Evolutionary conservation across 2,888 invertebrate species (phyloP).

Genomic region (Clitarchus hookeri): DNA sequence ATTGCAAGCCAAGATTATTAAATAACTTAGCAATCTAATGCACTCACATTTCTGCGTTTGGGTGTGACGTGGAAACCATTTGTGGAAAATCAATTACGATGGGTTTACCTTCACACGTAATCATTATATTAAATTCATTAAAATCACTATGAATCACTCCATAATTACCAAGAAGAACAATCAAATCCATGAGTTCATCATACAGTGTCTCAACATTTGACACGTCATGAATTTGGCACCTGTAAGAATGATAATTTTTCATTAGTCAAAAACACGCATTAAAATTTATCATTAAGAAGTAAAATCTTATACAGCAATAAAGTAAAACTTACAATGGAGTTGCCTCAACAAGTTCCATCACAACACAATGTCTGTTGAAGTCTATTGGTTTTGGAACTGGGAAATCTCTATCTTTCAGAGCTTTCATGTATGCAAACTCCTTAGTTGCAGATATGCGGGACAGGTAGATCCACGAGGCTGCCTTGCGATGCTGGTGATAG

Average conservation of each 20-base stretch:
- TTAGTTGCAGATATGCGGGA: conserved; percentile 95
- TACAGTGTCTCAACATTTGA: conserved; percentile 78
- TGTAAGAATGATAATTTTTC: conserved; percentile 47
- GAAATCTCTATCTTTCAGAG: conserved; percentile 85
- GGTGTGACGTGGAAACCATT: conserved; percentile 95
- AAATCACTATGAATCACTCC: conserved; percentile 99
- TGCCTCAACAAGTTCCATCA: conserved; percentile 91
- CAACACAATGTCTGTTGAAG: conserved; percentile 90
- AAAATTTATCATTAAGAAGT: background rate
- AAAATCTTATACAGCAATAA: no score
- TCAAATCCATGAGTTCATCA: conserved; percentile 91
- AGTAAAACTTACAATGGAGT: conserved; percentile 70
- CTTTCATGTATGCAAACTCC: conserved; percentile 98
- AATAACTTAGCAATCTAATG: background rate
- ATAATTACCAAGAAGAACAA: conserved; percentile 86
- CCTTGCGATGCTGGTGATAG: conserved; percentile 90
- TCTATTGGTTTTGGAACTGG: conserved; percentile 95
- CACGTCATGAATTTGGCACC: conserved; percentile 65
- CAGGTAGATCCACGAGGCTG: conserved; percentile 93
- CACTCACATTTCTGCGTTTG: conserved; percentile 84
- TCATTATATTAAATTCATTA: conserved; percentile 98
- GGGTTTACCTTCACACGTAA: conserved; percentile 76
- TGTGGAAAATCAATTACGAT: conserved; percentile 98
- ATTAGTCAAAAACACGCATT: background rate
- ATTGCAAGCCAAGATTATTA: background rate